Percentiles rank a stretch among this genome's conserved stretches.
Evolutionary conservation across 2,797 vertebrate genomes (phyloP).

Genomic region (Helostoma temminkii): DNA sequence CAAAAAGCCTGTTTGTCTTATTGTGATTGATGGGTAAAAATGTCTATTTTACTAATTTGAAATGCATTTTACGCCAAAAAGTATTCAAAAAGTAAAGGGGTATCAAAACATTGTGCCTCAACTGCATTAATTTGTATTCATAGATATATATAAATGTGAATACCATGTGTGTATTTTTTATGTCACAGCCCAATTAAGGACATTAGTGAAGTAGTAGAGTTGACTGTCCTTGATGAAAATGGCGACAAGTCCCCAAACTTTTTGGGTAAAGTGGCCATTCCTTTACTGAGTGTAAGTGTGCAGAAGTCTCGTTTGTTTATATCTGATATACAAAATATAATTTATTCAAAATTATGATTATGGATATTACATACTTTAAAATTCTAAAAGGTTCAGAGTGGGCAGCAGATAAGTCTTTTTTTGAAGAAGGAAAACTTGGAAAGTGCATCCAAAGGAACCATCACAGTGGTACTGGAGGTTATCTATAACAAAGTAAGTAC

Average conservation of each 20-base stretch:
- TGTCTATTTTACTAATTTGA: not conserved
- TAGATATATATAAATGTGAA: conserved; percentile 8
- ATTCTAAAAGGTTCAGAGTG: conserved; percentile 87
- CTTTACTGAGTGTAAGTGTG: conserved; percentile 91
- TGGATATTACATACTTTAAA: not conserved
- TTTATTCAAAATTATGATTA: not conserved
- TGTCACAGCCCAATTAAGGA: conserved; percentile 93
- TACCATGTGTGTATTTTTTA: conserved; percentile 6
- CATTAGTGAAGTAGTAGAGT: conserved; percentile 91
- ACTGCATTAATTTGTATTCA: not conserved
- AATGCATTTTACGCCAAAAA: not conserved
- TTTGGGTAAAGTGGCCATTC: conserved; percentile 94
- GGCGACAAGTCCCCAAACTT: conserved; percentile 92
- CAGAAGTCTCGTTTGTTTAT: not conserved
- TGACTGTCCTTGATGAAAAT: conserved; percentile 95
- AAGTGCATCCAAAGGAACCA: conserved; percentile 88
- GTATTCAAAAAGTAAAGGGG: not conserved
- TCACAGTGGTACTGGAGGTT: conserved; percentile 92
- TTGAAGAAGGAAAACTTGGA: conserved; percentile 95
- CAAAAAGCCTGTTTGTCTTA: no score
- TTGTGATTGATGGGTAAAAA: not conserved
- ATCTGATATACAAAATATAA: not conserved
- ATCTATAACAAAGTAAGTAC: conserved; percentile 93
- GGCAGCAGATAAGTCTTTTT: conserved; percentile 86
- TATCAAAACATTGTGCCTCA: not conserved